Evolutionary conservation across 2,888 invertebrate species (phyloP), one percentile per base, ranked within the genome.

Genomic region (Aspidiotus rigidus): DNA sequence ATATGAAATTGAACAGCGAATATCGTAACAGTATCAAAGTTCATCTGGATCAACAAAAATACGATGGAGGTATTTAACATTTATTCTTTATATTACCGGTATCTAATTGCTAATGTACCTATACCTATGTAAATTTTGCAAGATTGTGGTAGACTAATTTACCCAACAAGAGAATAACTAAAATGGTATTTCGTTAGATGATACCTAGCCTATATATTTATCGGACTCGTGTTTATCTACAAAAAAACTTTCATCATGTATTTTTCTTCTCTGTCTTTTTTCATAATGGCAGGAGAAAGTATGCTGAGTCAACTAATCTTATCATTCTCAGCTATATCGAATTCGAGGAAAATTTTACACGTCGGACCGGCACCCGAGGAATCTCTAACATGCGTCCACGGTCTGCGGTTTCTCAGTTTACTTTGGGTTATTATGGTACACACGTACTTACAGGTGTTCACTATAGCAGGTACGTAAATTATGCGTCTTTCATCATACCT

Each of bases 251-350:
- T n/a, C n/a, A 28, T 28, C 28, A 28, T 28, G 28, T 28, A 28
- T 28, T 28, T 28, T 28, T 28, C 5, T 5, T 28, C 28, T 28
- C 28, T n/a, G n/a, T n/a, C n/a, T 49, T 56, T 56, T 62, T 40
- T 17, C 62, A 28, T 39, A 5, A 17, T 62, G 16, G 61, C 71
- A 62, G 61, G 72, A 72, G 74, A 74, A 17, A 74, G 73, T 11
- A 64, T 70, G 8, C 15, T 73, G 78, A 78, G 84, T 53, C 83
- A 83, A 75, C 77, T 89, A 71, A 77, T 91, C 71, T 77, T 90
- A 71, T 86, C 88, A 41, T 91, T 91, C 79, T 88, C 89, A 13
- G 84, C 88, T 83, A 80, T 88, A 71, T 83, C 83, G 9, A 91
- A 91, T 77, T 87, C 88, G 7, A 83, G 84, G 74, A 86, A 86